Conservation (phyloP, 2,797 vertebrate genomes). For the Microhierax caerulescens region DNA sequence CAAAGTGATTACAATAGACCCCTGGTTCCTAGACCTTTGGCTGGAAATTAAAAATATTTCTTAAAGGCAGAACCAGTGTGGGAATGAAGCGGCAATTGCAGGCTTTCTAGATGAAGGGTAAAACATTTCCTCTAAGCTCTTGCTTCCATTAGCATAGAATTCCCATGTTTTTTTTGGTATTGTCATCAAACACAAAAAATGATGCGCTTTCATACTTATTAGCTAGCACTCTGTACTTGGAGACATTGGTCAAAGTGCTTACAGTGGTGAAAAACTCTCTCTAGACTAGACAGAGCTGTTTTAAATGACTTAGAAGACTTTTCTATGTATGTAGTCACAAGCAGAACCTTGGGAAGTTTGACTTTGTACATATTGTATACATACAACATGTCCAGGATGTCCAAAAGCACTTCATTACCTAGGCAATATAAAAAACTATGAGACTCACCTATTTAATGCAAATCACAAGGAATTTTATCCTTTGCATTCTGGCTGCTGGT, state of each 20-base stretch:
- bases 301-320: not conserved
- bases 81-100: not conserved
- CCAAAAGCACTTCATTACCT: not conserved
- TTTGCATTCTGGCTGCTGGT: not conserved
- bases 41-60: not conserved
- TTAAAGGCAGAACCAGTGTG: not conserved
- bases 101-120: not conserved
- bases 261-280: not conserved
- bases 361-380: not conserved
- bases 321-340: not conserved
- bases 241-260: not conserved
- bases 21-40: not conserved
- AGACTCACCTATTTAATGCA: not conserved
- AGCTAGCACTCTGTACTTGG: not conserved
- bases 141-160: not conserved
- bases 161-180: not conserved
- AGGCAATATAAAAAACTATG: not conserved
- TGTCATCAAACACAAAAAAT: not conserved
- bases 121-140: not conserved
- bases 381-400: not conserved
- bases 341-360: not conserved
- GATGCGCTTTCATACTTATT: rapidly evolving
- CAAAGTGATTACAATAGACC: not conserved
- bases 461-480: not conserved
- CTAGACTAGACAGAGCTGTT: not conserved